Base-by-base conservation (phyloP, 2,888 invertebrate genomes). In the Amitus sp. region DNA sequence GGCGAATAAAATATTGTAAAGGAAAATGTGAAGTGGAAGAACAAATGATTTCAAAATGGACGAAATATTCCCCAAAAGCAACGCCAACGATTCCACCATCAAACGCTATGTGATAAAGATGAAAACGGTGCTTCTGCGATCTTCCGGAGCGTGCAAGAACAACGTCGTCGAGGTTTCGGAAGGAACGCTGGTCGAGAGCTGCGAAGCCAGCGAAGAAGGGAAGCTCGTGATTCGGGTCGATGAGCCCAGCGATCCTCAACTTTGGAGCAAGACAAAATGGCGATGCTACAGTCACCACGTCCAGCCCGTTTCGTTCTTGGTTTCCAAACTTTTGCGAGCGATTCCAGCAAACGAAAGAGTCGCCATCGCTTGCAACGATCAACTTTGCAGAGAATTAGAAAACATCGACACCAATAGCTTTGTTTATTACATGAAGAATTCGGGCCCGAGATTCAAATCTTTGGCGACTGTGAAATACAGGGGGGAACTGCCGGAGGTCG, bases 271-370 rank as follows among this genome's bases (percentile, higher is more conserved):
- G 37, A 80, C 78, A 2, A 77, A 79, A 61, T 80, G 80, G 80
- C 69, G 69, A n/a, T 75, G 78, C 54, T 73, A 73, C 56, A 72
- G 58, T 33, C 55, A 61, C 2, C 77, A 79, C 61, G 59, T 80
- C 5, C 64, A 75, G 17, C 61, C 69, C 1, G 72, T 80, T 2
- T 69, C 78, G 0, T n/a, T 47, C 7, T 65, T 74, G 13, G 70
- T 87, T 37, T 86, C 85, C 85, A 84, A 83, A 30, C 86, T 82
- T 73, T 74, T 87, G 34, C 83, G 84, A 46, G 83, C 86, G 10
- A 83, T 88, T 55, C 85, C 85, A 2, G 56, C 54, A 20, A 80
- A 84, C 63, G 85, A 86, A 50, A 82, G 87, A 60, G 78, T 87
- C 1, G 81, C 82, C 28, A 75, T 88, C 23, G 84, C 85, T 12